Conservation (phyloP, 2,888 invertebrate genomes). For the Himalopsyche japonica region DNA sequence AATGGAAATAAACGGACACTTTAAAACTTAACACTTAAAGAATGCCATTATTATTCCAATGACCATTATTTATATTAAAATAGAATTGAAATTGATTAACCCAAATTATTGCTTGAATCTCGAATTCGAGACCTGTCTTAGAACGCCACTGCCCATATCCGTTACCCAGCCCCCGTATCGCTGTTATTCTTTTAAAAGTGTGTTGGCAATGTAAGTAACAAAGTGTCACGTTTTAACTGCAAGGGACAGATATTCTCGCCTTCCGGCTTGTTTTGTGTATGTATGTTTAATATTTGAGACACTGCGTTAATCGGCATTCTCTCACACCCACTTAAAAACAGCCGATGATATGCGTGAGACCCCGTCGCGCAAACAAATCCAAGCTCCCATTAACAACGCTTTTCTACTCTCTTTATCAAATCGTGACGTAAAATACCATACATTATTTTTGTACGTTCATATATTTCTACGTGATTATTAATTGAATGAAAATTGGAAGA, state of each 20-base stretch:
- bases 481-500: no score
- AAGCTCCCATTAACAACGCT: neutral
- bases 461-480: no score
- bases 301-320: neutral
- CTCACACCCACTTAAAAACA: neutral
- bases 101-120: no score
- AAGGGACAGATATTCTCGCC: conserved; percentile 23
- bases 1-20: no score
- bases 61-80: no score
- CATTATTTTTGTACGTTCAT: no score
- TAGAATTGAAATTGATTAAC: no score
- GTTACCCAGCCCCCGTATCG: conserved; percentile 17
- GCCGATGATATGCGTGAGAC: neutral
- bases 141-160: neutral
- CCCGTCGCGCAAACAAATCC: neutral
- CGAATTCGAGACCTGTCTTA: neutral
- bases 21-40: no score
- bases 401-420: no score
- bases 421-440: no score
- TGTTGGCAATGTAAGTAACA: conserved; percentile 19
- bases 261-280: neutral
- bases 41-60: no score
- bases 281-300: neutral
- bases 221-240: conserved; percentile 35
- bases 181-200: conserved; percentile 34